Evolutionary conservation across 2,113 vertebrate species (phyloP).

Genomic region (Phodopus roborovskii): DNA sequence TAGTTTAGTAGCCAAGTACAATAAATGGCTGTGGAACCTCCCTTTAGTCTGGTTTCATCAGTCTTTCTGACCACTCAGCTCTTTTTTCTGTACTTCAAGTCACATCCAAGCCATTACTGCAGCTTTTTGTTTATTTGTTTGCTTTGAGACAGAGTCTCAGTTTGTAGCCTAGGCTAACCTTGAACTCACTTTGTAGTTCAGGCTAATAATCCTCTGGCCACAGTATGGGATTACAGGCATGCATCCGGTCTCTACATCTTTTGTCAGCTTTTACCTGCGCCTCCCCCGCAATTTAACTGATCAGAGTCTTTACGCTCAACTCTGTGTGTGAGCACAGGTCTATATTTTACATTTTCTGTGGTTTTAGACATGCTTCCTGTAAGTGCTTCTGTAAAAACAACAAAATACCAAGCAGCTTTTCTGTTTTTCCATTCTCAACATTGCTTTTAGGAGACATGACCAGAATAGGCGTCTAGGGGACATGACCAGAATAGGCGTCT

Average conservation of each 20-base stretch:
- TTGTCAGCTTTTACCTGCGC: constrained; percentile 66
- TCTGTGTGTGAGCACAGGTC: background rate
- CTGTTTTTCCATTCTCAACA: background rate
- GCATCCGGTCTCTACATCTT: constrained; percentile 57
- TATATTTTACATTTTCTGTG: constrained; percentile 66
- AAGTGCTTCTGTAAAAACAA: background rate
- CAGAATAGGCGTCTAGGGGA: constrained; percentile 32
- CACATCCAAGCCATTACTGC: constrained; percentile 72
- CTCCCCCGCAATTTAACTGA: constrained; percentile 78
- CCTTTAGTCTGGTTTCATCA: constrained; percentile 82
- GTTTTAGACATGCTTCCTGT: background rate
- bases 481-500: constrained; percentile 25
- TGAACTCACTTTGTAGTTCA: background rate
- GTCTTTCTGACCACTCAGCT: constrained; percentile 72
- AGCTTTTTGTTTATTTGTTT: constrained; percentile 34
- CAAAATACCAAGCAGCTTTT: background rate
- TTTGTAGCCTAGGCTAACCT: background rate
- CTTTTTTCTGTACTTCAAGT: constrained; percentile 75
- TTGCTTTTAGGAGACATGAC: constrained; percentile 42
- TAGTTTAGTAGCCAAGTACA: background rate
- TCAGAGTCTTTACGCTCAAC: constrained; percentile 66
- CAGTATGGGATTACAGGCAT: background rate
- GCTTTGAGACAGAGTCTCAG: background rate
- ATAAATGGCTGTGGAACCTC: constrained; percentile 84
- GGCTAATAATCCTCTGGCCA: too few relatives aligned